Conservation (phyloP, 2,797 vertebrate genomes). For the Fundulus diaphanus region DNA sequence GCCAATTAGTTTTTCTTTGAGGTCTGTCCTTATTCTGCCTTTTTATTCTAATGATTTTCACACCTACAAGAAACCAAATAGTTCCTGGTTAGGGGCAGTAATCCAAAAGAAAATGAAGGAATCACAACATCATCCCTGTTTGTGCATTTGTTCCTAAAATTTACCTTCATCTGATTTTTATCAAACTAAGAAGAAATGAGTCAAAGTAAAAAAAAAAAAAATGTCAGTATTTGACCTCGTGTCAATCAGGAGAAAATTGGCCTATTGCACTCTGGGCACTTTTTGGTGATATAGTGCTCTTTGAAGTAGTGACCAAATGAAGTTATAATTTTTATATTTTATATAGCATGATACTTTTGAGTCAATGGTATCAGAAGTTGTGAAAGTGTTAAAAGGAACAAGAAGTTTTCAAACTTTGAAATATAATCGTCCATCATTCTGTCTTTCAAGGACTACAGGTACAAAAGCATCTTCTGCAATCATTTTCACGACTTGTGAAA, state of each 20-base stretch:
- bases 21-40: no score
- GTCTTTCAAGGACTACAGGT: conserved; percentile 62
- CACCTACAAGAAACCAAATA: no score
- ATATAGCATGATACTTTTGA: conserved; percentile 42
- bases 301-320: no score
- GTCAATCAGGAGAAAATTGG: no score
- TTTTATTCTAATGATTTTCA: no score
- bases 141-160: not conserved
- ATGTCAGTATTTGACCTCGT: not conserved
- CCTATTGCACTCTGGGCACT: no score
- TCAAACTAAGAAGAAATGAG: not conserved
- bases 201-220: not conserved
- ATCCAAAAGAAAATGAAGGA: no score
- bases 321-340: no score
- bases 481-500: conserved; percentile 77
- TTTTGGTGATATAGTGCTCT: no score
- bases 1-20: not conserved
- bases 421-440: conserved; percentile 54
- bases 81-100: no score
- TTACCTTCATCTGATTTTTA: not conserved
- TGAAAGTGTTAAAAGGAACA: conserved; percentile 69
- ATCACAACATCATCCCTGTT: no score
- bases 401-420: conserved; percentile 79
- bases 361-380: conserved; percentile 64
- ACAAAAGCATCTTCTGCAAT: conserved; percentile 54